Base-by-base conservation (phyloP, 2,797 vertebrate genomes). In the Podarcis lilfordi region DNA sequence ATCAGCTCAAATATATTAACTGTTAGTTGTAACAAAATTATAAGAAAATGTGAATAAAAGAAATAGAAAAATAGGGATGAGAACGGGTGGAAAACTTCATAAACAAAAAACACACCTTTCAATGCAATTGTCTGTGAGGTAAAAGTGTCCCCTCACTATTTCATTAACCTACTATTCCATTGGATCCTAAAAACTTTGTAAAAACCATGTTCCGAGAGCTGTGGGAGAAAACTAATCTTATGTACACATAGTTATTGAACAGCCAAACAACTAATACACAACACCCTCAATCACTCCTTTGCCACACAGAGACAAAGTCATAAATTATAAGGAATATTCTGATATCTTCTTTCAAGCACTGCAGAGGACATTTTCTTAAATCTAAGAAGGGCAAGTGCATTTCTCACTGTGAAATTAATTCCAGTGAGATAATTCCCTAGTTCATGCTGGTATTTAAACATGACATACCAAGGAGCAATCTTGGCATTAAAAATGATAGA, bases 371-470 rank as follows among this genome's bases (percentile, higher is more conserved):
- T 77, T 88, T 35, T 37, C 7, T 27, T 66, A 45, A 82, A 77
- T 50, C 64, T 50, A 29, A 64, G 35, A 80, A 80, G 66, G 66
- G 13, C 21, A 35, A 80, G 45, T 35, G 29, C 5, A 40, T 19
- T 80, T 72, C 77, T 59, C 66, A 55, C 13, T 17, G 10, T 86
- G 66, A 86, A 71, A 72, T 86, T 86, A 71, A 40, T 86, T 55
- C n/a, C 77, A 80, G 43, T 72, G 15, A 80, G 25, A 86, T 80
- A 37, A 80, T 80, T 72, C 35, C 32, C 45, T 50, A 80, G 45
- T 40, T 43, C 66, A 72, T 59, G 32, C 68, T 86, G 61, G 64
- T 79, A 79, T 79, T 86, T 86, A 79, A 86, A 79, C 43, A 61
- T 75, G 83, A 61, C 15, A 35, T 40, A 55, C 23, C 66, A 72